phyloP scores from a whole-genome alignment of 2,888 invertebrate species.

The Megamerina dolium region DNA sequence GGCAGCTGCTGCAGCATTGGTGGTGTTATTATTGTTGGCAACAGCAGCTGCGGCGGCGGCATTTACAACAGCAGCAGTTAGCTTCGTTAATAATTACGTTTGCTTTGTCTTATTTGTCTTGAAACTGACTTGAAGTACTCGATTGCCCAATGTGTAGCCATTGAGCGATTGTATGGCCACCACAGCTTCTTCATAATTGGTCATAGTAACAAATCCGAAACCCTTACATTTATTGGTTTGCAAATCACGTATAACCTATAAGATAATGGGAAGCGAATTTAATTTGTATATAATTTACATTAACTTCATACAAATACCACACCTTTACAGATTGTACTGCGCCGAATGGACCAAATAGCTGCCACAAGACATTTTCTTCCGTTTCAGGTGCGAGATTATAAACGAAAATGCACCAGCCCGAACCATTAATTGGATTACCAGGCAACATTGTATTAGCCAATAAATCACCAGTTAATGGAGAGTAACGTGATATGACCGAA shows the following conservation, averaged over 20 bases:
- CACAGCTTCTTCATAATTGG: conserved; percentile 94
- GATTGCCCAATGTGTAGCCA: conserved; percentile 90
- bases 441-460: conserved; percentile 72
- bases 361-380: conserved; percentile 94
- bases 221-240: conserved; percentile 97
- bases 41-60: conserved; percentile 19
- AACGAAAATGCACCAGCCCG: conserved; percentile 80
- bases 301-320: conserved; percentile 34
- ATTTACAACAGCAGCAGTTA: conserved; percentile 42
- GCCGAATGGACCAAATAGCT: conserved; percentile 95
- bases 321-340: conserved; percentile 97
- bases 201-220: conserved; percentile 97
- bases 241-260: conserved; percentile 80
- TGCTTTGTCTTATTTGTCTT: conserved; percentile 84
- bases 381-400: conserved; percentile 95
- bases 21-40: conserved; percentile 15
- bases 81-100: conserved; percentile 49
- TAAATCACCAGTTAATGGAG: conserved; percentile 79
- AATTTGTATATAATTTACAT: neutral
- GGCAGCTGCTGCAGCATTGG: neutral
- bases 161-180: conserved; percentile 94
- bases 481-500: conserved; percentile 60
- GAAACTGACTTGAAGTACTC: conserved; percentile 95
- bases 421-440: conserved; percentile 77
- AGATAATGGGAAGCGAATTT: neutral